Evolutionary conservation across 1,140 invertebrate species (phyloP), one percentile per base, ranked within the genome.

Genomic region (Phortica variegata): DNA sequence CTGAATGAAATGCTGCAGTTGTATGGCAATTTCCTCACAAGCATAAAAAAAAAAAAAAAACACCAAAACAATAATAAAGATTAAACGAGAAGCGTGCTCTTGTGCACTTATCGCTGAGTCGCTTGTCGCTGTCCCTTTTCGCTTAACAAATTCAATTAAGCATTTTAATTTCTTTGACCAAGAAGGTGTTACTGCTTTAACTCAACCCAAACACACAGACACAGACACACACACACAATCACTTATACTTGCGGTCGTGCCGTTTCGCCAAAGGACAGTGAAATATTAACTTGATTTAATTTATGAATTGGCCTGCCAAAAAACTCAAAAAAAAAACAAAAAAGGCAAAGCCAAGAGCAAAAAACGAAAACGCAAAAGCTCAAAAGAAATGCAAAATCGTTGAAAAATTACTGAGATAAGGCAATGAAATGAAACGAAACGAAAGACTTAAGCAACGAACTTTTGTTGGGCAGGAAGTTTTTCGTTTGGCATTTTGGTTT

Each of bases 251-350:
- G n/a, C n/a, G 10, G 10, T 10, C 23, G 10, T 6, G 10, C 23
- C 23, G 10, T 26, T 26, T 10, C 5, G 47, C 57, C 54, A 10
- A 53, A 43, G 43, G 65, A 69, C 65, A 69, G 52, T 69, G 65
- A 69, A 69, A 69, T 69, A 69, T 69, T 69, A 69, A 69, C 65
- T 69, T 65, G 65, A 65, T 69, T 69, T 65, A 69, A 68, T 68
- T 69, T 69, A 69, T 68, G 63, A 68, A 68, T 68, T 68, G 47
- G 8, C 10, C 23, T 26, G 23, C 23, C 23, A 26, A 5, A 26
- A 26, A n/a, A n/a, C n/a, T n/a, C 33, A 5, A 36, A 36, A 36
- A 36, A 36, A 36, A 26, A 26, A 26, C 23, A 26, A 26, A 26
- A 26, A 10, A n/a, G n/a, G n/a, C n/a, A n/a, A n/a, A n/a, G n/a